Percentiles rank a stretch among this genome's conserved stretches.
Evolutionary conservation across 2,888 invertebrate genomes (phyloP).

Genomic region (Agrotis puta): DNA sequence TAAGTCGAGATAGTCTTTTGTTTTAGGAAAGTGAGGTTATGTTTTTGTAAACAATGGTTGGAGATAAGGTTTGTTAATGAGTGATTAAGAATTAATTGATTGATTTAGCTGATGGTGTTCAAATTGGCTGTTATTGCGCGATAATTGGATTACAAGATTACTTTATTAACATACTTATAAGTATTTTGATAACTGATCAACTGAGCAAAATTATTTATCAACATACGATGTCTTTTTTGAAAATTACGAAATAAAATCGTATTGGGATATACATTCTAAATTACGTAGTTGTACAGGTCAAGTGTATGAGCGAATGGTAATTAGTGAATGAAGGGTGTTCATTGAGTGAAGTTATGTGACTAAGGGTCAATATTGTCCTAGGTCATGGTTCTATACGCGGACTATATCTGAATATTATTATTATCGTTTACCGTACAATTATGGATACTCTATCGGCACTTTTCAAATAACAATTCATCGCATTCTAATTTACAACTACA

Average conservation of each 20-base stretch:
- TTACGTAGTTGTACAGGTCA: not conserved
- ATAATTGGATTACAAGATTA: not conserved
- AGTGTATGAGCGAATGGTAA: not conserved
- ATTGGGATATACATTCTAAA: not conserved
- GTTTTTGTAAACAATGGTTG: conserved; percentile 43
- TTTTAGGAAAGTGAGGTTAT: conserved; percentile 36
- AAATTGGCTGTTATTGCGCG: not conserved
- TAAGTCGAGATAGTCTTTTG: conserved; percentile 34
- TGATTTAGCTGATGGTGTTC: not conserved
- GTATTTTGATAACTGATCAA: too few relatives aligned
- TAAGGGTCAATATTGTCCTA: not conserved
- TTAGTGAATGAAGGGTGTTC: not conserved
- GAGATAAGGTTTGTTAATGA: not conserved
- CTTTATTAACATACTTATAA: too few relatives aligned
- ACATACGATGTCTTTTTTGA: too few relatives aligned
- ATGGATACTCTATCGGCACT: not conserved
- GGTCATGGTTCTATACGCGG: not conserved
- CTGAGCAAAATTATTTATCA: not conserved
- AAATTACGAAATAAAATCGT: too few relatives aligned
- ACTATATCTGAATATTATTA: not conserved
- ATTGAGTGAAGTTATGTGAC: not conserved
- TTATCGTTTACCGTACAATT: not conserved
- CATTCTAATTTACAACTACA: not conserved
- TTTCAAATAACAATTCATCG: not conserved
- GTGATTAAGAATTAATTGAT: not conserved